Percentiles rank a stretch among this genome's conserved stretches.
These are phyloP conservation scores for Taxidea taxus DNA, from an alignment of 2,113 vertebrate species.

Conservation along the genomic window DNA sequence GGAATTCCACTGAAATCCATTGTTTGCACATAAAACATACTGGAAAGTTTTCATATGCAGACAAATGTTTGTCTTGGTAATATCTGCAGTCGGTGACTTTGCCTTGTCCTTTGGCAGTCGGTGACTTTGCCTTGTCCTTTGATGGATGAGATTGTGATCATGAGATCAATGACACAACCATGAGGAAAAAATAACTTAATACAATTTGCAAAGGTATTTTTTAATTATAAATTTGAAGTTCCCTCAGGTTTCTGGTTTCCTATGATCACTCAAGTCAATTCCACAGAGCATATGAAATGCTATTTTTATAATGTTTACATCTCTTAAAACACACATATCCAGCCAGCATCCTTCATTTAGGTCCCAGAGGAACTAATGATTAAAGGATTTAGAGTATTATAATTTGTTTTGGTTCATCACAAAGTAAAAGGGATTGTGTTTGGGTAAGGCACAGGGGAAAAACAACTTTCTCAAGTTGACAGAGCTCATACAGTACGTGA, in stretches of 20 bases:
- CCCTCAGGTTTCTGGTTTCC: not conserved
- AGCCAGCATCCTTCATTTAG: not conserved
- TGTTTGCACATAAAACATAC: not conserved
- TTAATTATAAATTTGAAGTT: not conserved
- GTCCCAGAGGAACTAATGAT: not conserved
- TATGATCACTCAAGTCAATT: not conserved
- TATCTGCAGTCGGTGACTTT: not conserved
- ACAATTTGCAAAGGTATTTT: not conserved
- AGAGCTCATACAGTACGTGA: no score
- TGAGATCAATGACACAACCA: not conserved
- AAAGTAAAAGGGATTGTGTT: not conserved
- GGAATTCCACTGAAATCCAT: not conserved
- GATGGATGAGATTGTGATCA: slow-evolving; percentile 5
- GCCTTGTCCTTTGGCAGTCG: not conserved
- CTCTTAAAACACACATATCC: not conserved
- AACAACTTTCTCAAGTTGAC: not conserved
- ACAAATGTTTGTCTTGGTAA: not conserved
- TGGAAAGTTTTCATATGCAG: not conserved
- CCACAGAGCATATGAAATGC: not conserved
- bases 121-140: not conserved
- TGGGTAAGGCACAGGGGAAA: not conserved
- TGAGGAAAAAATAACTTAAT: slow-evolving; percentile 10
- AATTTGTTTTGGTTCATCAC: not conserved
- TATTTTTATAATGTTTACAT: not conserved
- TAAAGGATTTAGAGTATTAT: not conserved